Base-by-base conservation (phyloP, 2,797 vertebrate genomes). In the Graptemys geographica region DNA sequence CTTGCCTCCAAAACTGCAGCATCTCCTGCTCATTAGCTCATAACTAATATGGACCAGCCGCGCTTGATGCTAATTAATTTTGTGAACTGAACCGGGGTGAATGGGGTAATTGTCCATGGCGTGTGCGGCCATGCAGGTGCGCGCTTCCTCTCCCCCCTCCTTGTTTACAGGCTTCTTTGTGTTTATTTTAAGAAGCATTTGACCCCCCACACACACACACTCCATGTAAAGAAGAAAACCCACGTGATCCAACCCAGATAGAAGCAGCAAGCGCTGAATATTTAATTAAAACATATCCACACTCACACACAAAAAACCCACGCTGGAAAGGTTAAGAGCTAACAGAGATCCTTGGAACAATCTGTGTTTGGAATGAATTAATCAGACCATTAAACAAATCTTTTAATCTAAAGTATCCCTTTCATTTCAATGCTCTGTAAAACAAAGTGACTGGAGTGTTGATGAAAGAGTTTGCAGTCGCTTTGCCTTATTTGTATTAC, bases 381-480 rank as follows among this genome's bases (percentile, higher is more conserved):
- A 98, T 98, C 98, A 97, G 97, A 96, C 97, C 97, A 97, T 98
- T 98, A 98, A 98, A 96, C 96, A 98, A 96, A 97, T 98, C 98
- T 98, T 98, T 98, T 98, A 96, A 98, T 98, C 98, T 98, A 91
- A 98, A 98, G 96, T 97, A 97, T 97, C 97, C 96, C 97, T 98
- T 98, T 98, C 97, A 98, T 98, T 98, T 98, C 92, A 86, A 84
- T 93, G 86, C 92, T 95, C 94, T 33, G 92, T 97, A 96, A 98
- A 98, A 97, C 96, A 98, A 97, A 98, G 96, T 96, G 96, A 96
- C 84, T 93, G 87, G 92, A 96, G 96, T 83, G 93, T 80, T 80
- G 97, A 96, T 92, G 90, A 94, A 95, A 81, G 95, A 91, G 69
- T 95, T 96, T 95, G 87, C 90, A 81, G 4, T 86, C 21, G 8